A percentile compares a stretch with the other conserved stretches of the same genome.
Evolutionary conservation across 2,113 vertebrate species (phyloP).

Genomic region (Oceanodroma tethys): DNA sequence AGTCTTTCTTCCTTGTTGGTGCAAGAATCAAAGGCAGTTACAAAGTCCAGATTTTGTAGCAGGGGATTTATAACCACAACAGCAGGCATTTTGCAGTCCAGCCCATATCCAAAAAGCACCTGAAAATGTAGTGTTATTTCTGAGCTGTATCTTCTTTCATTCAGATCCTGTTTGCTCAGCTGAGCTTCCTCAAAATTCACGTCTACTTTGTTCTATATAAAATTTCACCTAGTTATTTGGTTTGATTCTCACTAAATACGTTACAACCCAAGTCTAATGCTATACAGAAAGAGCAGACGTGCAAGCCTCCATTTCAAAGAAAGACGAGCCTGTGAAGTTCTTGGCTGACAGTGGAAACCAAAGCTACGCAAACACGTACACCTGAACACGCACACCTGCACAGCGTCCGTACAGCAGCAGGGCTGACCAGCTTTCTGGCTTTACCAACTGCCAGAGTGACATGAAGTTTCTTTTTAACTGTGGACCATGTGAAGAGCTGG

Average conservation of each 20-base stretch:
- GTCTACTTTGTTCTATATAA: neutral
- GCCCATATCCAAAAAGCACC: neutral
- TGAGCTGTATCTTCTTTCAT: neutral
- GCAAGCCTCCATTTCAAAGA: neutral
- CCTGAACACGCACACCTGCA: neutral
- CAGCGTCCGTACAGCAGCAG: rapidly evolving
- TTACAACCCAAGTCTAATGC: neutral
- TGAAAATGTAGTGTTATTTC: neutral
- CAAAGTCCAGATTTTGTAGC: neutral
- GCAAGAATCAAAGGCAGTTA: neutral
- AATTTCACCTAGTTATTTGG: neutral
- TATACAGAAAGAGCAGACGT: neutral
- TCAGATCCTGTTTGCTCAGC: neutral
- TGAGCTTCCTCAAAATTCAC: neutral
- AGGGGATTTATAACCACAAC: neutral
- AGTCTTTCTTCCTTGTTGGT: neutral
- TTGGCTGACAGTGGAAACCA: rapidly evolving
- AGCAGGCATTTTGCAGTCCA: neutral
- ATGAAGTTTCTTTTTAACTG: neutral
- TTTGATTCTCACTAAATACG: neutral
- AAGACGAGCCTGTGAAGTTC: neutral
- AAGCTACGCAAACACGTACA: neutral
- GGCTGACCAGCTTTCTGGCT: neutral
- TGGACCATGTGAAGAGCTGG: rapidly evolving
- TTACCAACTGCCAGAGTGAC: neutral